These are phyloP conservation scores for Caracal caracal DNA, from an alignment of 2,113 vertebrate species.

Conservation along the genomic window DNA sequence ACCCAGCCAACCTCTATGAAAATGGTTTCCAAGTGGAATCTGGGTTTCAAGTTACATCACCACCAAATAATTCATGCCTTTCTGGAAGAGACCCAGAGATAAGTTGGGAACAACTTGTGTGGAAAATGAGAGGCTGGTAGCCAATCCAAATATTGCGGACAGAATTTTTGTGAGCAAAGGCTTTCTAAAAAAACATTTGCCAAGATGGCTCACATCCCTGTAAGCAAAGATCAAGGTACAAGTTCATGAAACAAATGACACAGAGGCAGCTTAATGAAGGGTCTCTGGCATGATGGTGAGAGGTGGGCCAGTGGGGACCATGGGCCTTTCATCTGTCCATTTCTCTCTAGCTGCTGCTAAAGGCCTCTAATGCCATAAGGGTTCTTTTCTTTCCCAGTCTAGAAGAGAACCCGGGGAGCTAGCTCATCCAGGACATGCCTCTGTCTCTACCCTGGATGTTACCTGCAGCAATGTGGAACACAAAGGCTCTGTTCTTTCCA, in stretches of 20 bases:
- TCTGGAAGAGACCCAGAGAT: not conserved
- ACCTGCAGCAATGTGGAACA: not conserved
- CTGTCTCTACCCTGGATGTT: not conserved
- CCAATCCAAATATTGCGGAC: not conserved
- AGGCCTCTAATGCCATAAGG: not conserved
- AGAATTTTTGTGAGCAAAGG: not conserved
- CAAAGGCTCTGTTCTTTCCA: not conserved
- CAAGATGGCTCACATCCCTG: not conserved
- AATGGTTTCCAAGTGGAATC: not conserved
- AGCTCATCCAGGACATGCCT: not conserved
- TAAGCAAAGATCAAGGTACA: not conserved
- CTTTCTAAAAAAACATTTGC: not conserved
- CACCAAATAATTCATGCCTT: not conserved
- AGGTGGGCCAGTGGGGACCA: not conserved
- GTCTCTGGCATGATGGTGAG: not conserved
- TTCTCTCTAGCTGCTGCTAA: not conserved
- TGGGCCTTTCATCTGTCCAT: not conserved
- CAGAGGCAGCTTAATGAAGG: not conserved
- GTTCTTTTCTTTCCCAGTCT: not conserved
- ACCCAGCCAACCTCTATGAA: not conserved
- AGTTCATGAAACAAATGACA: not conserved
- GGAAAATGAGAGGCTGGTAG: not conserved
- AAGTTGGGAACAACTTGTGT: not conserved
- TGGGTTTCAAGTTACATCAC: constrained; percentile 4
- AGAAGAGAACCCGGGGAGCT: not conserved